A percentile compares a stretch with the other conserved stretches of the same genome.
Conservation (phyloP, 2,113 vertebrate species). For the Phainopepla nitens region DNA sequence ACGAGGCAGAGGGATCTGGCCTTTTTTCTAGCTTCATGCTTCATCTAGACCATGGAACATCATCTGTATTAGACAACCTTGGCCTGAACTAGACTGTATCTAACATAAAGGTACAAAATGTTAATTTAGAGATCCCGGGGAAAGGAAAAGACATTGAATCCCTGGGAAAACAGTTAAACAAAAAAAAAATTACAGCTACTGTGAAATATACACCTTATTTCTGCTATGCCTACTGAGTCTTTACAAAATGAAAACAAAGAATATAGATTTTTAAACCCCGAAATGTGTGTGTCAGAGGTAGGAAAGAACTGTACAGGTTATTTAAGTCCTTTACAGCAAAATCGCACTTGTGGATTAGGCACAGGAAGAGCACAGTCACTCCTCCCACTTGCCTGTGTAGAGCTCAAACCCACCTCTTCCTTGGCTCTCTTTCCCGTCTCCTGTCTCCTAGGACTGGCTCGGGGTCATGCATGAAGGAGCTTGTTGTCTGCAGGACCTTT, state of each 20-base stretch:
- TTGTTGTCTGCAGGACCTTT: neutral
- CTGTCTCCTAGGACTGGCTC: neutral
- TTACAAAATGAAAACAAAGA: neutral
- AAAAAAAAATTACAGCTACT: neutral
- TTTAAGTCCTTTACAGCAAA: neutral
- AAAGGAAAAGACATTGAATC: neutral
- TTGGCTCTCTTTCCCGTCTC: neutral
- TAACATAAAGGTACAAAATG: neutral
- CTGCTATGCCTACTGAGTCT: neutral
- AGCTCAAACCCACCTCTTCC: neutral
- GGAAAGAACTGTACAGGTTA: neutral
- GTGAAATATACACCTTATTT: neutral
- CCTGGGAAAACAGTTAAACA: neutral
- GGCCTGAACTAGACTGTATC: neutral
- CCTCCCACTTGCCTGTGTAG: accelerated
- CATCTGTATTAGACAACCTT: neutral
- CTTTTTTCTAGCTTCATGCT: neutral
- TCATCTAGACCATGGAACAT: neutral
- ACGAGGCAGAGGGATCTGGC: neutral
- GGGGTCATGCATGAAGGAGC: neutral
- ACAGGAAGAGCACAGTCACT: neutral
- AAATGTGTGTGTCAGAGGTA: accelerated
- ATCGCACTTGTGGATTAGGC: neutral
- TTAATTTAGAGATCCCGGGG: neutral
- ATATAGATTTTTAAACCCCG: neutral